Conservation (phyloP, 2,113 vertebrate genomes). For the Morone saxatilis region DNA sequence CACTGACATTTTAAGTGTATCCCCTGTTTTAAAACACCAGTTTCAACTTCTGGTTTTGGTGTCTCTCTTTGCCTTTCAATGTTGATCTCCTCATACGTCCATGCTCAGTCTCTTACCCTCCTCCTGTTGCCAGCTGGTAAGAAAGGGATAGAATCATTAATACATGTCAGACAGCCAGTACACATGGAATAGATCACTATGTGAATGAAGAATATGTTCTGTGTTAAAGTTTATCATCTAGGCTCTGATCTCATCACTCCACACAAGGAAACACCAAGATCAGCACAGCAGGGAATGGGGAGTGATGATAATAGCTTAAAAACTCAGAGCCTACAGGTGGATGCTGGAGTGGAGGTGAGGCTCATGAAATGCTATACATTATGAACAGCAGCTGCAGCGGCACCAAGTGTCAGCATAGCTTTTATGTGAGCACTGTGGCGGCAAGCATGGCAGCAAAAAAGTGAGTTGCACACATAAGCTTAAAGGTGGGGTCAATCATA, state of each 20-base stretch:
- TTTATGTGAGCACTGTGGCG: conserved; percentile 9
- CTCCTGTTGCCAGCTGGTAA: conserved; percentile 65
- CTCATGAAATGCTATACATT: conserved; percentile 9
- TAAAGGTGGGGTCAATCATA: conserved; percentile 24
- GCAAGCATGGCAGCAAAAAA: conserved; percentile 43
- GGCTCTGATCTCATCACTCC: conserved; percentile 37
- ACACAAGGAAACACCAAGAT: conserved; percentile 35
- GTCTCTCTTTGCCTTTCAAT: conserved; percentile 25
- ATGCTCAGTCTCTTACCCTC: conserved; percentile 59
- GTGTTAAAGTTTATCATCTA: conserved; percentile 11
- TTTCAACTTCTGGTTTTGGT: conserved; percentile 32
- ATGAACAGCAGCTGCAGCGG: conserved; percentile 40
- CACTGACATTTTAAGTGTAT: conserved; percentile 40
- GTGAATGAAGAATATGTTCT: not conserved
- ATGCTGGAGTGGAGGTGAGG: not conserved
- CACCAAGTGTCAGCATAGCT: conserved; percentile 35
- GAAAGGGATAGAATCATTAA: conserved; percentile 14
- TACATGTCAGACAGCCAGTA: not conserved
- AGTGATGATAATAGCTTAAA: conserved; percentile 15
- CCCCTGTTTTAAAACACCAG: conserved; percentile 18
- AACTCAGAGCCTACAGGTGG: conserved; percentile 16
- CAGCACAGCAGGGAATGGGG: conserved; percentile 30
- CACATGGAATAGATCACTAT: not conserved
- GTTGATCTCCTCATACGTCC: conserved; percentile 3
- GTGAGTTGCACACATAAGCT: conserved; percentile 6